A percentile compares a stretch with the other conserved stretches of the same genome.
phyloP scores from a whole-genome alignment of 2,113 vertebrate species.

The Heptranchias perlo region DNA sequence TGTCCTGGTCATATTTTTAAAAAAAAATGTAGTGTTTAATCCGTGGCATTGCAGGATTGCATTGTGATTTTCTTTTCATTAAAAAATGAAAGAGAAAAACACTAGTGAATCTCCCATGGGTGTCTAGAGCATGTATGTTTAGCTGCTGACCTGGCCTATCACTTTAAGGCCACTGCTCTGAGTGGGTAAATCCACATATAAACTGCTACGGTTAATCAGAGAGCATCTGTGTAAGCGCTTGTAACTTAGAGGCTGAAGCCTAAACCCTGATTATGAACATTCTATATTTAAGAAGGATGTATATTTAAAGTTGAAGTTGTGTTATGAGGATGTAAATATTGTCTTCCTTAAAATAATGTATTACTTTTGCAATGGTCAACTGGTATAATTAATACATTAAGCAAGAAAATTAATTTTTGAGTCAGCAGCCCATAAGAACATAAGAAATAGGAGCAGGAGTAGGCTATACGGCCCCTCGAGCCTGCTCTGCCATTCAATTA shows the following conservation, averaged over 20 bases:
- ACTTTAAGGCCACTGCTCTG: not conserved
- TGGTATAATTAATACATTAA: not conserved
- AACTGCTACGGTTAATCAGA: not conserved
- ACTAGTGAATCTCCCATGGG: not conserved
- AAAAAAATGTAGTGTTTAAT: not conserved
- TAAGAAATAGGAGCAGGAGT: too few relatives aligned
- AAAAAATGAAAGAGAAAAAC: too few relatives aligned
- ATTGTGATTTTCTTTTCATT: not conserved
- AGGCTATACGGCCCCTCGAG: too few relatives aligned
- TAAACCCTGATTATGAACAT: not conserved
- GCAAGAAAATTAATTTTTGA: not conserved
- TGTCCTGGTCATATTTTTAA: not conserved
- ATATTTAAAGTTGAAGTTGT: not conserved
- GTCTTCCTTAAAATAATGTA: not conserved
- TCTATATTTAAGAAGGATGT: not conserved
- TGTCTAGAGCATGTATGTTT: not conserved
- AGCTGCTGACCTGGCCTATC: not conserved
- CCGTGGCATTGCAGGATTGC: not conserved
- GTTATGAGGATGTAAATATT: not conserved
- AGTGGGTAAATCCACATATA: not conserved
- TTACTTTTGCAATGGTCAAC: not conserved
- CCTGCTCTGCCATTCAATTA: too few relatives aligned
- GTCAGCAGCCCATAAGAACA: not conserved
- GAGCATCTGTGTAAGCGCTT: not conserved
- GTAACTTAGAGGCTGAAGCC: not conserved